These are phyloP conservation scores for Danaus melanippus DNA, from an alignment of 1,140 invertebrate species.

Conservation along the genomic window DNA sequence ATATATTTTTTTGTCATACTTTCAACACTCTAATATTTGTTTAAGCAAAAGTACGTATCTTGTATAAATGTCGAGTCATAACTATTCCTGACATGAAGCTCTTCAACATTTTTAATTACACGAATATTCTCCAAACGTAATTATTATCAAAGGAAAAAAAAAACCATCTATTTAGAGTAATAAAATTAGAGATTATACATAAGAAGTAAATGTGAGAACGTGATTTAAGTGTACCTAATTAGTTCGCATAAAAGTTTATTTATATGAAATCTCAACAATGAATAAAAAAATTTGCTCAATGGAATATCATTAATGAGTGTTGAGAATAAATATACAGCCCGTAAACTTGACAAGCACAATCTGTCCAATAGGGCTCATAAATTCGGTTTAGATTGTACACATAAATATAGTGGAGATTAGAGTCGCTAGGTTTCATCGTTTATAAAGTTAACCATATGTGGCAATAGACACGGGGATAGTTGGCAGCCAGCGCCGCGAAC, in stretches of 20 bases:
- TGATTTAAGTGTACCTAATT: no score
- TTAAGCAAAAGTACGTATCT: not conserved
- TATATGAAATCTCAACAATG: not conserved
- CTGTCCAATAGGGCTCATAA: not conserved
- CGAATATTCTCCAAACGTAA: no score
- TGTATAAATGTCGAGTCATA: no score
- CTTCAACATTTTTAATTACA: no score
- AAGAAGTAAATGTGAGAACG: no score
- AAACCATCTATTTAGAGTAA: no score
- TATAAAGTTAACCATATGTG: constrained; percentile 32
- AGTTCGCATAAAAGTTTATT: no score
- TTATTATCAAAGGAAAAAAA: no score
- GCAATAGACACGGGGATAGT: constrained; percentile 28
- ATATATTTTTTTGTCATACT: constrained; percentile 10
- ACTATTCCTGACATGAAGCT: no score
- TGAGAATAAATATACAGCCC: not conserved
- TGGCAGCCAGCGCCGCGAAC: constrained; percentile 27
- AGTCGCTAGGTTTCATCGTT: constrained; percentile 24
- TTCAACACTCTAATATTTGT: constrained; percentile 7
- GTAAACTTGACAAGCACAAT: not conserved
- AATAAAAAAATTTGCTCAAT: no score
- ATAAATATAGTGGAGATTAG: constrained; percentile 14
- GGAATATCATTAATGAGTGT: not conserved
- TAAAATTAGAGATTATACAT: no score
- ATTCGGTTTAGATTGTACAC: not conserved